phyloP scores from a whole-genome alignment of 2,888 invertebrate genomes.

The Lypha dubia region DNA sequence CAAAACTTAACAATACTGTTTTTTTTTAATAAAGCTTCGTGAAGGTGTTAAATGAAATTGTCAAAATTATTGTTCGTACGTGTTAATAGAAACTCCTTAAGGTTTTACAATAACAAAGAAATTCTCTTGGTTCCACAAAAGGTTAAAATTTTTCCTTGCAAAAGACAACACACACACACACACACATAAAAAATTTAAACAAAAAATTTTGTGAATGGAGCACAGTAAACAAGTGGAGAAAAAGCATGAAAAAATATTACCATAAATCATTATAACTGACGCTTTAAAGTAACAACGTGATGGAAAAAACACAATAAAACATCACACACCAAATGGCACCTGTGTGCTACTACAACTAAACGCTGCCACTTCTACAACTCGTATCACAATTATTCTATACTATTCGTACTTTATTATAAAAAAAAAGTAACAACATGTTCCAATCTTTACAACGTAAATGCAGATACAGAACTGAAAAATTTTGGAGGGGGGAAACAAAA shows the following conservation, averaged over 20 bases:
- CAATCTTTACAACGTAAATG: conserved; percentile 14
- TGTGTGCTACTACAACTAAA: conserved; percentile 35
- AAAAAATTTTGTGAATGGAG: conserved; percentile 39
- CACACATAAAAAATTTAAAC: not conserved
- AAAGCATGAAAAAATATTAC: conserved; percentile 31
- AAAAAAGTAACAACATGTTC: conserved; percentile 4
- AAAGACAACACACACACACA: not conserved
- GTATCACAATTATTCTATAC: conserved; percentile 36
- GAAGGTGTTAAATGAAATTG: no score
- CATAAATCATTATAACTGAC: conserved; percentile 68
- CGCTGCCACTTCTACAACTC: conserved; percentile 7
- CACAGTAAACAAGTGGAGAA: conserved; percentile 15
- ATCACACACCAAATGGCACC: conserved; percentile 44
- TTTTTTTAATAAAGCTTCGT: no score
- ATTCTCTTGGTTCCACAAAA: conserved; percentile 15
- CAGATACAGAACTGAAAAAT: not conserved
- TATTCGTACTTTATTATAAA: not conserved
- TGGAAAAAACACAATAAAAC: conserved; percentile 56
- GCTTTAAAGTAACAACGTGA: conserved; percentile 67
- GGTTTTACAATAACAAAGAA: not conserved
- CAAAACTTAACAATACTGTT: no score
- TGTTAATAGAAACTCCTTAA: conserved; percentile 21
- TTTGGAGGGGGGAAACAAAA: not conserved
- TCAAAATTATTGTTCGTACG: conserved; percentile 5
- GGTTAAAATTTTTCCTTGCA: conserved; percentile 39